phyloP scores from a whole-genome alignment of 2,797 vertebrate genomes.

The Etheostoma nigrum region DNA sequence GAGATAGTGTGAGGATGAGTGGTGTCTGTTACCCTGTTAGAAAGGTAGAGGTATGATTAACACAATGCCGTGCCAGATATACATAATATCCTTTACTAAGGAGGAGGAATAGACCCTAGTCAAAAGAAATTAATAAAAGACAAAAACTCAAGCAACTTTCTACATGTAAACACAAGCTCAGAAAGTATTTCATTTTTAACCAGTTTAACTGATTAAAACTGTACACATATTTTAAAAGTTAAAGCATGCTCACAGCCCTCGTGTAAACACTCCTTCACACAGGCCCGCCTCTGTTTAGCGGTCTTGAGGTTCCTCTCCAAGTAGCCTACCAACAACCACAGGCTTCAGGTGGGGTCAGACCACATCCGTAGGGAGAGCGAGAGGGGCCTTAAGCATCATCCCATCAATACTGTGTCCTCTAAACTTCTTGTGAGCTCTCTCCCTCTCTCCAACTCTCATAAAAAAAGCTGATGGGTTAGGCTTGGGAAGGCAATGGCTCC shows the following conservation, averaged over 20 bases:
- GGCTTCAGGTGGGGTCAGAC: conserved; percentile 68
- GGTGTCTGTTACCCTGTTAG: conserved; percentile 71
- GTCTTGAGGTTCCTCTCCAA: conserved; percentile 47
- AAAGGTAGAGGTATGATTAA: conserved; percentile 75
- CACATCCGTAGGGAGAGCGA: conserved; percentile 50
- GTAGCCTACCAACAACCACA: conserved; percentile 46
- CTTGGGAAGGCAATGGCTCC: conserved; percentile 76
- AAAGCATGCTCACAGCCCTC: conserved; percentile 50
- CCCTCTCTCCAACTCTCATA: conserved; percentile 58
- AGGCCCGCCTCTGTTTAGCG: conserved; percentile 55
- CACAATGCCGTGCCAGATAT: conserved; percentile 70
- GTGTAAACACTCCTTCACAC: conserved; percentile 62
- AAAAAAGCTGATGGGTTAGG: conserved; percentile 73
- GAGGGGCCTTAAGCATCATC: conserved; percentile 51
- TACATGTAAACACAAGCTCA: conserved; percentile 39
- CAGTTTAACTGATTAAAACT: conserved; percentile 14
- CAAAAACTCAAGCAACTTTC: conserved; percentile 42
- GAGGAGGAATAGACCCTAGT: conserved; percentile 58
- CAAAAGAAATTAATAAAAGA: conserved; percentile 26
- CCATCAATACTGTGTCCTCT: conserved; percentile 73
- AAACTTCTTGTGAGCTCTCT: conserved; percentile 73
- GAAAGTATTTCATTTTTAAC: conserved; percentile 22
- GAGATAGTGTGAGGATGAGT: conserved; percentile 64
- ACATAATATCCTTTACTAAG: conserved; percentile 64
- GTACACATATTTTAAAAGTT: not conserved